These are phyloP conservation scores for Lampropteryx suffumata DNA, from an alignment of 2,888 invertebrate genomes.

Conservation along the genomic window DNA sequence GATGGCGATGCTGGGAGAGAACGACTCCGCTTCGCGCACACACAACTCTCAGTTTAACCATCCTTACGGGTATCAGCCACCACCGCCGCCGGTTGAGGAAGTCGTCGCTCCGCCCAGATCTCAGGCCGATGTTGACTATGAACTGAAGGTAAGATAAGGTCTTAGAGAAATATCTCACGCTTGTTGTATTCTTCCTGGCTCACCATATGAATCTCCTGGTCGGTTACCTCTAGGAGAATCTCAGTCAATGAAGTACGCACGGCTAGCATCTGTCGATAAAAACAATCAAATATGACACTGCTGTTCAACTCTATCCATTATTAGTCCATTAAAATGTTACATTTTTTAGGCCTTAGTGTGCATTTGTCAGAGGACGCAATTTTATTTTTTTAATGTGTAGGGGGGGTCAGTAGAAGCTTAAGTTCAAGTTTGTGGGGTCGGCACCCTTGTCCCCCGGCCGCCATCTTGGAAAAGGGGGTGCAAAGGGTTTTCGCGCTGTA, in stretches of 20 bases:
- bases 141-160: conserved; percentile 74
- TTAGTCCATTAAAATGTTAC: too few species aligned
- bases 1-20: conserved; percentile 88
- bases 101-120: conserved; percentile 59
- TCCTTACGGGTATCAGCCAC: conserved; percentile 84
- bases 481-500: too few species aligned
- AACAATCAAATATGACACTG: too few species aligned
- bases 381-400: too few species aligned
- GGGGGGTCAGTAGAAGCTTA: too few species aligned
- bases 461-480: too few species aligned
- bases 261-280: conserved; percentile 96
- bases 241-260: conserved; percentile 95
- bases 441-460: too few species aligned
- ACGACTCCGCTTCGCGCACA: conserved; percentile 67
- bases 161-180: too few species aligned
- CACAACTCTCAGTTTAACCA: conserved; percentile 88
- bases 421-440: too few species aligned
- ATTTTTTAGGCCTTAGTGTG: too few species aligned
- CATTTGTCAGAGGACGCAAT: too few species aligned
- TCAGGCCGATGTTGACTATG: conserved; percentile 84
- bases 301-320: too few species aligned
- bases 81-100: conserved; percentile 75
- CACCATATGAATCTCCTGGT: conserved; percentile 92
- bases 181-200: conserved; percentile 93
- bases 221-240: conserved; percentile 96